Evolutionary conservation across 2,888 invertebrate genomes (phyloP).

Genomic region (Rambutsinella grinnellia): DNA sequence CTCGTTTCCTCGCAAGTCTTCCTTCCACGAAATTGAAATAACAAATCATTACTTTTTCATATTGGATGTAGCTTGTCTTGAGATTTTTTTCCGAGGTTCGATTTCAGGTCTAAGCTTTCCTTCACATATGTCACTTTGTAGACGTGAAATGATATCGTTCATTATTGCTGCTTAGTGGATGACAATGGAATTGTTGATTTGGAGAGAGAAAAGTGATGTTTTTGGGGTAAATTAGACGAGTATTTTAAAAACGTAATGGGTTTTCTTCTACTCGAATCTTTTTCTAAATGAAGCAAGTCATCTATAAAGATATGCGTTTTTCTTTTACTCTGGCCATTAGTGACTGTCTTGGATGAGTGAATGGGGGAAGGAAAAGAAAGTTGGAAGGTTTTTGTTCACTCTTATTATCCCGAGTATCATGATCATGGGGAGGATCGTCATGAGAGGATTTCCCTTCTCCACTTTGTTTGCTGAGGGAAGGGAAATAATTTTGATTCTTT

Average conservation of each 20-base stretch:
- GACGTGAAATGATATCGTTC: no score
- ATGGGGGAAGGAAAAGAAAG: slow-evolving; percentile 31
- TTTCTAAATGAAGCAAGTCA: no score
- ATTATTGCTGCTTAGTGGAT: no score
- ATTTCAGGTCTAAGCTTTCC: no score
- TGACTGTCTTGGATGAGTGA: slow-evolving; percentile 37
- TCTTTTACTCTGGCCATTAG: slow-evolving; percentile 39
- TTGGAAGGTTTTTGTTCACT: slow-evolving; percentile 44
- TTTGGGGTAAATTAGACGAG: no score
- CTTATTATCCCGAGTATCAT: slow-evolving; percentile 25
- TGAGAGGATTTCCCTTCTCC: slow-evolving; percentile 11
- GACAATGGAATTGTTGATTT: no score
- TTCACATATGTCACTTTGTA: no score
- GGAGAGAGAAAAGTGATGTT: no score
- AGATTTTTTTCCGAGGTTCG: no score
- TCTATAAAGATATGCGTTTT: no score
- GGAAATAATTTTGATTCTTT: slow-evolving; percentile 42
- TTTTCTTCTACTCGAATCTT: no score
- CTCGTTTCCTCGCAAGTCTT: slow-evolving; percentile 23
- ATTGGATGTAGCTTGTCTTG: slow-evolving; percentile 35
- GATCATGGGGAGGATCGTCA: neutral
- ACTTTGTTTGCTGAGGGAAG: neutral
- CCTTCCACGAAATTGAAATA: slow-evolving; percentile 44
- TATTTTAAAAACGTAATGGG: no score
- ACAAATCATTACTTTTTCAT: slow-evolving; percentile 52